Conservation (phyloP, 2,797 vertebrate species). For the Syndactyla subalaris region DNA sequence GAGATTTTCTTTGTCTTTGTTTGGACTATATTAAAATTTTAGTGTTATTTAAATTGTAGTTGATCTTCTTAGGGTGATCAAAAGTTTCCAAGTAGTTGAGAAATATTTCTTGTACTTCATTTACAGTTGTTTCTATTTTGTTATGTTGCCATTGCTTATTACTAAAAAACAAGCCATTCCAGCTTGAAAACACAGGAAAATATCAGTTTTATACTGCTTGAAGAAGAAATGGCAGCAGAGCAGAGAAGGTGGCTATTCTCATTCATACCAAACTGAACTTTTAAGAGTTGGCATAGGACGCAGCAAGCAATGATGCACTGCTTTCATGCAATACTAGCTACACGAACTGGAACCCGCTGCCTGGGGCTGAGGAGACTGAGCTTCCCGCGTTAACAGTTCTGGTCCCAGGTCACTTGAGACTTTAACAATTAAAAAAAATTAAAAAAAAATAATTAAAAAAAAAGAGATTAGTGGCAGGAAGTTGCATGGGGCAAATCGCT, state of each 20-base stretch:
- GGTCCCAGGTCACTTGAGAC: neutral
- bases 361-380: neutral
- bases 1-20: neutral
- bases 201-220: neutral
- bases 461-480: neutral
- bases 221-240: neutral
- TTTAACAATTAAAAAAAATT: neutral
- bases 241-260: neutral
- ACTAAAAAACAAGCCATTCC: neutral
- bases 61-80: neutral
- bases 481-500: neutral
- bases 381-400: neutral
- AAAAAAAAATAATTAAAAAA: neutral
- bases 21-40: neutral
- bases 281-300: neutral
- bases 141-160: neutral
- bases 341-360: neutral
- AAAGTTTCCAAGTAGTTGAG: neutral
- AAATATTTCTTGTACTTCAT: neutral
- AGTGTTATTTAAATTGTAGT: neutral
- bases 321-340: neutral
- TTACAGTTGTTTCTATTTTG: neutral
- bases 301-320: neutral
- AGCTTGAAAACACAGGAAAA: neutral
- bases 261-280: neutral